phyloP scores from a whole-genome alignment of 1,140 invertebrate genomes.

The Euwallacea fornicatus region DNA sequence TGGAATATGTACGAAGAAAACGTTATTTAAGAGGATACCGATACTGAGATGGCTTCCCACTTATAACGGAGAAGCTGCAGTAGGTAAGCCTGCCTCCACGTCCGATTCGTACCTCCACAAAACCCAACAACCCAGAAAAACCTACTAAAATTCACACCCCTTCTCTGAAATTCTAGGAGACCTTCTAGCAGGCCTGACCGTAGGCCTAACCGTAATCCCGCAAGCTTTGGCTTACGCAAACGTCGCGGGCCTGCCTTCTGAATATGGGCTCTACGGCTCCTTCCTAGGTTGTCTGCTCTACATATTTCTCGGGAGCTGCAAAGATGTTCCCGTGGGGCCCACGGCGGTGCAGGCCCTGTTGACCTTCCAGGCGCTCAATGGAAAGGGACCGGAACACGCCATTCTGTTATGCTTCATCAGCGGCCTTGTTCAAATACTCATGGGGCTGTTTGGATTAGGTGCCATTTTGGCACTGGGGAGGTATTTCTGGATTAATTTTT shows the following conservation, averaged over 20 bases:
- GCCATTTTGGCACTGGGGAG: conserved; percentile 40
- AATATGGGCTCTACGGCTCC: conserved; percentile 89
- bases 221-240: conserved; percentile 82
- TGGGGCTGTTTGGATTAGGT: conserved; percentile 87
- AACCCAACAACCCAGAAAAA: not conserved
- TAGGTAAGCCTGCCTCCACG: conserved; percentile 18
- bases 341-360: conserved; percentile 82
- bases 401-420: conserved; percentile 78
- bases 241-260: conserved; percentile 75
- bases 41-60: conserved; percentile 72
- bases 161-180: conserved; percentile 60
- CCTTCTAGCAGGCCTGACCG: conserved; percentile 81
- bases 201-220: conserved; percentile 82
- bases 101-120: not conserved
- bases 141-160: not conserved
- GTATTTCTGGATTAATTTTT: conserved; percentile 22
- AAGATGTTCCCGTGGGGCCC: conserved; percentile 86
- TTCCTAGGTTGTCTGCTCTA: conserved; percentile 91
- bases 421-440: conserved; percentile 78
- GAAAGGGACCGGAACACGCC: conserved; percentile 70
- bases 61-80: conserved; percentile 66
- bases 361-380: conserved; percentile 73
- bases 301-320: conserved; percentile 86
- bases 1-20: conserved; percentile 63
- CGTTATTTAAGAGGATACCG: conserved; percentile 69